A percentile compares a stretch with the other conserved stretches of the same genome.
These are phyloP conservation scores for Agrilus mali DNA, from an alignment of 2,888 invertebrate species.

Conservation along the genomic window DNA sequence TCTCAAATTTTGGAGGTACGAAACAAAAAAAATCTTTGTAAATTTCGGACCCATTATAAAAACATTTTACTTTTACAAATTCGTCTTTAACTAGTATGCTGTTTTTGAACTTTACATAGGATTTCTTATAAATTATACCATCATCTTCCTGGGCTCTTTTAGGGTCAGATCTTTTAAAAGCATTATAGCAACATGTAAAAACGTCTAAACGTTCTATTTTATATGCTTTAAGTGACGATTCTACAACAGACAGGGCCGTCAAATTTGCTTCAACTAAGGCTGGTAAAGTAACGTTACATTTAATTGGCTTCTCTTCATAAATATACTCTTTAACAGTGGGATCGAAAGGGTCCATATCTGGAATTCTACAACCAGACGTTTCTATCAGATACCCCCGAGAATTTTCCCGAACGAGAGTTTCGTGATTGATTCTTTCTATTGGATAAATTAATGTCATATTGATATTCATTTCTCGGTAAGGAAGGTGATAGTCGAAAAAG, in stretches of 20 bases:
- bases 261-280: conserved; percentile 45
- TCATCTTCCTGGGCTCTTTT: conserved; percentile 37
- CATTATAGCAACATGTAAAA: conserved; percentile 48
- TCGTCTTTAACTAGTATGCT: conserved; percentile 41
- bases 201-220: conserved; percentile 35
- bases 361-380: conserved; percentile 55
- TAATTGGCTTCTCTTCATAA: conserved; percentile 34
- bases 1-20: conserved; percentile 35
- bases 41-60: conserved; percentile 34
- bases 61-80: conserved; percentile 57
- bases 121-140: conserved; percentile 35
- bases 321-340: conserved; percentile 41
- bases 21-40: conserved; percentile 60
- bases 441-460: no score
- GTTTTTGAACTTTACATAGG: conserved; percentile 38
- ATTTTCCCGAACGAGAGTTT: neutral
- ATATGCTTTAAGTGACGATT: conserved; percentile 36
- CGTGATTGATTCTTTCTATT: no score
- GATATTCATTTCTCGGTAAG: no score
- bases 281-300: conserved; percentile 38
- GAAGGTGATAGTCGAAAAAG: no score
- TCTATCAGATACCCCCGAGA: conserved; percentile 30
- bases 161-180: conserved; percentile 42
- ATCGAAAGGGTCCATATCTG: conserved; percentile 49
- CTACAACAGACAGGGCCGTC: conserved; percentile 44